Base-by-base conservation (phyloP, 2,888 invertebrate species). In the Junonia oenone region DNA sequence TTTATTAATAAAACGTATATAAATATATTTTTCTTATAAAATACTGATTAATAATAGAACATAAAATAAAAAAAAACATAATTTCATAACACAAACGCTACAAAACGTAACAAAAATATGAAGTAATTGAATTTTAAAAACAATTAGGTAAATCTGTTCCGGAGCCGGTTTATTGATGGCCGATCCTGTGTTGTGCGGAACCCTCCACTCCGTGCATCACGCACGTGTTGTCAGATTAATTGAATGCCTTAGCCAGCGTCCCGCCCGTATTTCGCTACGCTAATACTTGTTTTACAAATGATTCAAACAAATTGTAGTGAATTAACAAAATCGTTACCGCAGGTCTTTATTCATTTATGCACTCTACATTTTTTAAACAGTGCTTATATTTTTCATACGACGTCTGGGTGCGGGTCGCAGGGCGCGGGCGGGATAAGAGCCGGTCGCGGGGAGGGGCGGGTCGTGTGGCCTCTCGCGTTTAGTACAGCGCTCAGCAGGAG, bases 401-500 rank as follows among this genome's bases (percentile, higher is more conserved):
- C 71, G 72, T 76, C 73, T 76, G 78, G 76, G 78, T 74, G 83
- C 78, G 81, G 82, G 81, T 75, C 76, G 78, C 75, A 76, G 73
- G 78, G 78, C 77, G 83, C 71, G 75, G 72, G 78, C 71, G 84
- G 76, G 71, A 72, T 58, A 68, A 58, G 72, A 55, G 68, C 68
- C 83, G 75, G 72, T 68, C 58, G 74, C 63, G 75, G 67, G 78
- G 76, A 74, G 81, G 76, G 78, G 80, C 74, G 81, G 72, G 76
- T 79, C 76, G 82, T 76, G 78, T 77, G 82, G 85, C 84, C 78
- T 84, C 83, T 83, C 80, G 80, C 86, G 84, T 84, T 88, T 88
- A 89, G 90, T 90, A 89, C 83, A 87, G 81, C 87, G 89, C 85
- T 89, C 89, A 90, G 87, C 86, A 83, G 81, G 88, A 89, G 90